phyloP scores from a whole-genome alignment of 2,797 vertebrate species.

The Lithobates sylvaticus region DNA sequence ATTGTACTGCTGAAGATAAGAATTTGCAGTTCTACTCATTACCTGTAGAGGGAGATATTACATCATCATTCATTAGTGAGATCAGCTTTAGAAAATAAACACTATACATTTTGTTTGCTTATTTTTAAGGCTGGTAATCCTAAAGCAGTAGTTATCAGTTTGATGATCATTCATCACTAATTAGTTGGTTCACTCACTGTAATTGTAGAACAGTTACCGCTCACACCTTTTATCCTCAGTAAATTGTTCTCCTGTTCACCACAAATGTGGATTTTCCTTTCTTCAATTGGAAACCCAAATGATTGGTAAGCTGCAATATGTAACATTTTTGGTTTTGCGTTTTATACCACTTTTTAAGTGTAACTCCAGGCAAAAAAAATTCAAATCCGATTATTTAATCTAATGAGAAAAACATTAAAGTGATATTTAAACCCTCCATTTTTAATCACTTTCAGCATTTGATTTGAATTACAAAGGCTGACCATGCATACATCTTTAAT shows the following conservation, averaged over 20 bases:
- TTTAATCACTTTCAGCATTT: too few species aligned
- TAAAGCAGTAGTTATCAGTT: background rate
- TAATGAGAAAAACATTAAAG: too few species aligned
- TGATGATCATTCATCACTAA: background rate
- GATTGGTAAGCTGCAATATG: too few species aligned
- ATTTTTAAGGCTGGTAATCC: too few species aligned
- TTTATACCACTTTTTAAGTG: too few species aligned
- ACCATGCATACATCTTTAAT: too few species aligned
- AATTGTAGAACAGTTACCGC: background rate
- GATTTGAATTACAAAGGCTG: too few species aligned
- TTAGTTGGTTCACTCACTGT: background rate
- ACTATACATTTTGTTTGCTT: background rate
- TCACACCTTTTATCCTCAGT: background rate
- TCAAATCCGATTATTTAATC: too few species aligned
- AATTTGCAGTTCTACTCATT: background rate
- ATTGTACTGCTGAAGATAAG: background rate
- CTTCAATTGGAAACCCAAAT: too few species aligned
- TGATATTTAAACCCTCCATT: too few species aligned
- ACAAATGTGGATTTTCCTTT: background rate
- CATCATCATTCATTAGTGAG: background rate
- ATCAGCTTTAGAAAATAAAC: background rate
- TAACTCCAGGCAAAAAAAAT: too few species aligned
- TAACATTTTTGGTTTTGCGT: too few species aligned
- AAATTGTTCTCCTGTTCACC: background rate
- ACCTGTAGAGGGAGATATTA: conserved; percentile 43